Conservation (phyloP, 53 echinoderm and acorn worm species). For the Echinarachnius parma region DNA sequence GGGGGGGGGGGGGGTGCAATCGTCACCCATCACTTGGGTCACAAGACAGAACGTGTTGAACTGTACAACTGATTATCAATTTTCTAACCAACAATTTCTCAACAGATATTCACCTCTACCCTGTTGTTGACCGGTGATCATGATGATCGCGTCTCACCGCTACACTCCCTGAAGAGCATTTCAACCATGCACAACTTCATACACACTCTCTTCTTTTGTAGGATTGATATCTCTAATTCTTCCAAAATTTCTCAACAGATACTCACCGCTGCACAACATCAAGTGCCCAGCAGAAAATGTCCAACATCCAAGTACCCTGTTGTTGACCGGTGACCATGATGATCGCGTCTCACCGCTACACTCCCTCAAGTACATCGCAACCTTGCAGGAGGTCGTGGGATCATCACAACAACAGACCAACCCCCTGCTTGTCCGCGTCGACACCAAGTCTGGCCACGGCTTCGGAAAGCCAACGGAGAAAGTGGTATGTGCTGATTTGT, state of each 20-base stretch:
- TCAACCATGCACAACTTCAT: conserved; percentile 72
- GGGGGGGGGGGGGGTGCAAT: no score
- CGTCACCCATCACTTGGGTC: no score
- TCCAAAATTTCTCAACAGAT: no score
- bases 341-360: conserved; percentile 91
- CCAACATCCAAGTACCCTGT: conserved; percentile 79
- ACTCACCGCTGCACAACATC: conserved; percentile 95
- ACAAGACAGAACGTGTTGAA: no score
- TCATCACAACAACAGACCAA: conserved; percentile 58
- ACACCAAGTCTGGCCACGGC: conserved; percentile 94
- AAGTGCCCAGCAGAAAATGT: conserved; percentile 40
- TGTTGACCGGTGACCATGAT: conserved; percentile 87
- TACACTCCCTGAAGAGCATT: conserved; percentile 88
- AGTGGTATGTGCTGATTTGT: conserved; percentile 89
- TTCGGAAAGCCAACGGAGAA: conserved; percentile 95
- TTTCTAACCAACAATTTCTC: no score
- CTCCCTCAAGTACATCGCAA: conserved; percentile 86
- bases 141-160: conserved; percentile 87
- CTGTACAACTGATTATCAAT: no score
- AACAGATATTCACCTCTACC: no score
- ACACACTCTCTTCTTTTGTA: no score
- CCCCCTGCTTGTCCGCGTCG: conserved; percentile 76
- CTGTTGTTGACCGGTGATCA: conserved; percentile 86
- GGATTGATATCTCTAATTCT: no score
- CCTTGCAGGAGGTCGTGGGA: conserved; percentile 70